phyloP scores from a whole-genome alignment of 2,888 invertebrate genomes.

The Prenolepis imparis region DNA sequence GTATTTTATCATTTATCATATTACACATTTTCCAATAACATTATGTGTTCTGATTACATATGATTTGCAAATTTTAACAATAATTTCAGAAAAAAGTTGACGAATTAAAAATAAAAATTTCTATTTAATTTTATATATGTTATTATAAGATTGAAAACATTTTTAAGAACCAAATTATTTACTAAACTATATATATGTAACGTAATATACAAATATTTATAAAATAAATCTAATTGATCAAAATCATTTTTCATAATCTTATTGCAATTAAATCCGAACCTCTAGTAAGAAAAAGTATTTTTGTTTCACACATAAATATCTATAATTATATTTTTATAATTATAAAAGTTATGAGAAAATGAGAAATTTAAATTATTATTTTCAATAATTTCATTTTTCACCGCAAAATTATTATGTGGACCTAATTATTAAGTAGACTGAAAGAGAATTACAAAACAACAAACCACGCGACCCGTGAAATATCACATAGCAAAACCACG shows the following conservation, averaged over 20 bases:
- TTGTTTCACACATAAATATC: neutral
- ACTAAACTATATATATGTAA: no score
- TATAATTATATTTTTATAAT: neutral
- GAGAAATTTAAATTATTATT: conserved; percentile 22
- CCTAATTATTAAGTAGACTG: conserved; percentile 23
- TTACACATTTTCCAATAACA: neutral
- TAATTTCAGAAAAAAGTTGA: neutral
- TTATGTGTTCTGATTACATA: neutral
- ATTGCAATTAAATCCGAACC: neutral
- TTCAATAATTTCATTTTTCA: neutral
- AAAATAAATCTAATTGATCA: neutral
- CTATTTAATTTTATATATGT: neutral
- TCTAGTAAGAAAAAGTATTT: neutral
- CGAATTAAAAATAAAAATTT: neutral
- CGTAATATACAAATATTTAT: neutral
- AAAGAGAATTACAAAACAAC: conserved; percentile 21
- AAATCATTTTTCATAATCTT: conserved; percentile 5
- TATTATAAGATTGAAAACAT: neutral
- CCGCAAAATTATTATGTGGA: conserved; percentile 10
- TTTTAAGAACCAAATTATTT: neutral
- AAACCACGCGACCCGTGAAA: conserved; percentile 20
- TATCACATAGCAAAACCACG: conserved; percentile 6
- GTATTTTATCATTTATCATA: conserved; percentile 10
- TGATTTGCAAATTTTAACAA: neutral
- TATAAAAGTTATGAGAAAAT: neutral